phyloP scores from a whole-genome alignment of 2,888 invertebrate genomes.

The Morpho helenor region DNA sequence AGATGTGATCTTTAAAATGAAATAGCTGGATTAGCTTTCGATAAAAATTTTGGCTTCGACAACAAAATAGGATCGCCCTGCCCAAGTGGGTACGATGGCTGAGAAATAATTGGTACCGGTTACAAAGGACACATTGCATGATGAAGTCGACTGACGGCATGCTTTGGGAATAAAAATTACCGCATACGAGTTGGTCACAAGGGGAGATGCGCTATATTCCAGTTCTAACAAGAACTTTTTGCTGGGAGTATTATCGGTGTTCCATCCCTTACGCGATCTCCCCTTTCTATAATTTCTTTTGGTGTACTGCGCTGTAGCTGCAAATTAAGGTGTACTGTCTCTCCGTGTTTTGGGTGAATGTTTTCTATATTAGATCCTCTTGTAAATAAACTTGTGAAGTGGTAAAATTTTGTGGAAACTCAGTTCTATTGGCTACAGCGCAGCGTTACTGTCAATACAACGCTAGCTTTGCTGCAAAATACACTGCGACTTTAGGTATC shows the following conservation, averaged over 20 bases:
- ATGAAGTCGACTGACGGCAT: slow-evolving; percentile 34
- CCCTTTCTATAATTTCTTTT: slow-evolving; percentile 1
- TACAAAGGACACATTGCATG: slow-evolving; percentile 35
- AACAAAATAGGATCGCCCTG: slow-evolving; percentile 5
- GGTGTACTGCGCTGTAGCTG: slow-evolving; percentile 25
- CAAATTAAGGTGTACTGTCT: slow-evolving; percentile 8
- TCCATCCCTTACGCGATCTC: too few species aligned
- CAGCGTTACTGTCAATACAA: slow-evolving; percentile 30
- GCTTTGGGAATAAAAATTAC: slow-evolving; percentile 27
- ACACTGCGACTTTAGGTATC: slow-evolving; percentile 26
- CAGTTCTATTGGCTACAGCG: slow-evolving; percentile 27
- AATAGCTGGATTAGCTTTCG: slow-evolving; percentile 45
- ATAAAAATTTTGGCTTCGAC: slow-evolving; percentile 31
- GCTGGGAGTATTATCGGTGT: neutral
- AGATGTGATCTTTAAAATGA: slow-evolving; percentile 58
- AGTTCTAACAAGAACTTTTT: neutral
- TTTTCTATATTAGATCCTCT: slow-evolving; percentile 11
- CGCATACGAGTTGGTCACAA: slow-evolving; percentile 6
- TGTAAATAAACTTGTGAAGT: slow-evolving; percentile 22
- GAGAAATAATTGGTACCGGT: slow-evolving; percentile 30
- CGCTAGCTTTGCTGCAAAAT: slow-evolving; percentile 32
- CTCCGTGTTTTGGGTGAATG: slow-evolving; percentile 12
- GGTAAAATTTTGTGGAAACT: slow-evolving; percentile 6
- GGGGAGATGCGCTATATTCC: slow-evolving; percentile 6
- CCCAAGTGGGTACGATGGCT: neutral